These are phyloP conservation scores for Melanotaenia parkinsoni DNA, from an alignment of 2,797 vertebrate genomes.

Conservation along the genomic window DNA sequence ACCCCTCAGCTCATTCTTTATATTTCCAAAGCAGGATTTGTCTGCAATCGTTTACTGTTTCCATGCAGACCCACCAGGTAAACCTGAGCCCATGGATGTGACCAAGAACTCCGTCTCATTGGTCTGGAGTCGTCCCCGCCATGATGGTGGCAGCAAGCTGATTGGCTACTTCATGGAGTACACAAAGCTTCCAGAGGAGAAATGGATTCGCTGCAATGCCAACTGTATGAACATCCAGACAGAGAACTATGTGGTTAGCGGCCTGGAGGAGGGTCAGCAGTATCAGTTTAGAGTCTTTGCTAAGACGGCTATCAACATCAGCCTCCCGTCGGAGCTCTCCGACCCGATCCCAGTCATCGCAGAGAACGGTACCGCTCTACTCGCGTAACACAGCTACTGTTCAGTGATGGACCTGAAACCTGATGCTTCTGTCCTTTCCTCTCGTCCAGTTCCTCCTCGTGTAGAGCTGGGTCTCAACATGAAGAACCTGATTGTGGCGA, in stretches of 20 bases:
- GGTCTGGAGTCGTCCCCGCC: constrained; percentile 92
- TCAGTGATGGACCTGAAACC: neutral
- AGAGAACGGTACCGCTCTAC: constrained; percentile 88
- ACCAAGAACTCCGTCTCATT: constrained; percentile 90
- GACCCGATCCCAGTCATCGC: constrained; percentile 92
- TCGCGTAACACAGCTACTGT: neutral
- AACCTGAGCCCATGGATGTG: constrained; percentile 96
- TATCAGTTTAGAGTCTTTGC: constrained; percentile 97
- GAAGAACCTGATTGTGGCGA: constrained; percentile 93
- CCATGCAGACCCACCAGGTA: constrained; percentile 88
- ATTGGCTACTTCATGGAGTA: constrained; percentile 95
- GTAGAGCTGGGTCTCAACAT: constrained; percentile 93
- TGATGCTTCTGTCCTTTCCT: neutral
- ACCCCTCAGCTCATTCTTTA: neutral
- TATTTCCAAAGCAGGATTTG: neutral
- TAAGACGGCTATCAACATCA: constrained; percentile 92
- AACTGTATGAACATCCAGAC: constrained; percentile 91
- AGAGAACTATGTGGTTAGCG: constrained; percentile 91
- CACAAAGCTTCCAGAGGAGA: constrained; percentile 91
- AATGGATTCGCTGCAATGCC: constrained; percentile 93
- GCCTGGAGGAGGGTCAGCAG: constrained; percentile 91
- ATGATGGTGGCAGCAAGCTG: constrained; percentile 97
- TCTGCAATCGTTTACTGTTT: neutral
- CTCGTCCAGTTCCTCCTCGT: constrained; percentile 89
- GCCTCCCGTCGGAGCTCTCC: constrained; percentile 93